A percentile compares a stretch with the other conserved stretches of the same genome.
Evolutionary conservation across 2,888 invertebrate species (phyloP).

Genomic region (Synergus laeviventris): DNA sequence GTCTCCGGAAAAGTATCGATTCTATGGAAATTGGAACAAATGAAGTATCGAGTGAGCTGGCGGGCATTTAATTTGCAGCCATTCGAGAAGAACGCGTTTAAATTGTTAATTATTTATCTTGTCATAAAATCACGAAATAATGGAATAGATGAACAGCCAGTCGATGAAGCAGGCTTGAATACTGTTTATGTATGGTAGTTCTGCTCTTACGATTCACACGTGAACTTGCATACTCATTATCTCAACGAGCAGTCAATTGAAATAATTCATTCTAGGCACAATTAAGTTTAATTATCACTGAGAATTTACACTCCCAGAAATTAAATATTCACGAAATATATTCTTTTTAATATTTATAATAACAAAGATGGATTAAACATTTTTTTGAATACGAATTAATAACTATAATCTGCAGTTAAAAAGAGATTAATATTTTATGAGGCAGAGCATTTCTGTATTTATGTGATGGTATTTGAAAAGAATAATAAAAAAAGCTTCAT

Average conservation of each 20-base stretch:
- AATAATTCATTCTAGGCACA: neutral
- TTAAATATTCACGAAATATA: neutral
- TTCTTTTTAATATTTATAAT: no score
- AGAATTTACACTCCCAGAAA: neutral
- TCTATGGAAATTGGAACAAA: neutral
- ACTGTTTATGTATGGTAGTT: neutral
- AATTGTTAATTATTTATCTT: slow-evolving; percentile 41
- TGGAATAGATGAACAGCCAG: slow-evolving; percentile 21
- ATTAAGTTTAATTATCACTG: neutral
- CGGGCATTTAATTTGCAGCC: slow-evolving; percentile 35
- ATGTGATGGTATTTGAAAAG: neutral
- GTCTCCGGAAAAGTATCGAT: neutral
- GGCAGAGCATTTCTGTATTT: neutral
- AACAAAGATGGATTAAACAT: no score
- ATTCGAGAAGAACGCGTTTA: slow-evolving; percentile 40
- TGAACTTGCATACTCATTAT: neutral
- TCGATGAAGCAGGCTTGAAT: neutral
- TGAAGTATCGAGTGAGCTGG: slow-evolving; percentile 17
- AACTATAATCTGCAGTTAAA: no score
- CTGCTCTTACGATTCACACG: neutral
- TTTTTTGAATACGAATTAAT: no score
- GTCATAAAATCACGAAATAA: slow-evolving; percentile 28
- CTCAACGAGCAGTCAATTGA: neutral
- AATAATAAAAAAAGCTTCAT: neutral
- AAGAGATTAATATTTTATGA: no score